Conservation (phyloP, 92 coral and sea anemone genomes). For the Chrysogorgia sp. region DNA sequence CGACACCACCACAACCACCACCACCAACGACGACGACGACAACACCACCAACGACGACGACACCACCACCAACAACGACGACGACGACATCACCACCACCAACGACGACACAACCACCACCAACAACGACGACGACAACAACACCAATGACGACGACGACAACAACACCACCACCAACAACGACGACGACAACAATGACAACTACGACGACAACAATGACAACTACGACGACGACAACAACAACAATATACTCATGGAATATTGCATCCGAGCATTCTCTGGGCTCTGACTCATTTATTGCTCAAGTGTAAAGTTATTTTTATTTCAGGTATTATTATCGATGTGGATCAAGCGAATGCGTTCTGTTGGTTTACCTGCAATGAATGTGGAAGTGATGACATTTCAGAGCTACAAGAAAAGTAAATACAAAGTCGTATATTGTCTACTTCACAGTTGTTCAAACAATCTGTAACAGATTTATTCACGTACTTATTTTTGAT, state of each 20-base stretch:
- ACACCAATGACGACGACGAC: too few relatives aligned
- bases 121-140: too few relatives aligned
- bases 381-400: conserved; percentile 25
- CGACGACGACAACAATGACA: not conserved
- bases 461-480: too few relatives aligned
- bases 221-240: not conserved
- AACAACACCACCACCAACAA: too few relatives aligned
- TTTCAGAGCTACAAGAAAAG: conserved; percentile 19
- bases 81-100: too few relatives aligned
- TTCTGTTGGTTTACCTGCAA: conserved; percentile 35
- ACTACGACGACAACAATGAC: not conserved
- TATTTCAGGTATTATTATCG: conserved; percentile 20
- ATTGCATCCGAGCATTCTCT: not conserved
- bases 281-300: not conserved
- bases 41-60: too few relatives aligned
- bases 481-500: too few relatives aligned
- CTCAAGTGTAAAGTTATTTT: not conserved
- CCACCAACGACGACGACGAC: not conserved
- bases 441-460: too few relatives aligned
- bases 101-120: too few relatives aligned
- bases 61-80: too few relatives aligned
- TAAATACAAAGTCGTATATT: not conserved
- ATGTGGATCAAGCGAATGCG: conserved; percentile 31
- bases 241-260: not conserved
- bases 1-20: not conserved